Base-by-base conservation (phyloP, 2,888 invertebrate genomes). In the Pyrrhosoma nymphula region DNA sequence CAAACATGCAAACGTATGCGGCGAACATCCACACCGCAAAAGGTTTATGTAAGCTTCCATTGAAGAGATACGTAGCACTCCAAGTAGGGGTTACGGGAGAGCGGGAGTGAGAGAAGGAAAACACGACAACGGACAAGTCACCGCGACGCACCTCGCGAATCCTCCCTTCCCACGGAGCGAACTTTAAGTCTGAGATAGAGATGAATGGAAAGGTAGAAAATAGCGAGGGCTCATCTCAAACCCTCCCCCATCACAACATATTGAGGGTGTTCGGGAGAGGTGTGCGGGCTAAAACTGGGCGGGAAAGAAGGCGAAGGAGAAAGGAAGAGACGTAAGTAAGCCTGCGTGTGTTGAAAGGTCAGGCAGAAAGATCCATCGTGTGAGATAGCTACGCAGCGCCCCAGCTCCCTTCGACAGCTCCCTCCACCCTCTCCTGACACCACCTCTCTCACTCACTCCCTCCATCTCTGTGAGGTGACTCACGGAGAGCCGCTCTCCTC, bases 141-240 rank as follows among this genome's bases (percentile, higher is more conserved):
- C 82, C 35, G n/a, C 82, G 82, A 14, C 82, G 14, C 82, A 14
- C 82, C 82, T 69, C 69, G 16, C 30, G 16, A 82, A 16, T 16
- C 18, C 82, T 35, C 26, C 82, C 1, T 12, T 18, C 82, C 82
- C 26, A 69, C 12, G 16, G 35, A 82, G 35, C 82, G 82, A 30
- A 82, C 60, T 20, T 20, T 0, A 12, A 82, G 82, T 82, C 69
- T 8, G 20, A 60, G 82, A 82, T 23, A 82, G 82, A 82, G 30
- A 82, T 82, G 82, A 82, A 82, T 82, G 82, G 82, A 82, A 82
- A 82, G 30, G 82, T 35, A 82, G 82, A 82, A 82, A 82, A 82
- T 82, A 82, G 82, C 82, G 35, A 35, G 26, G 82, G 35, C 35
- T 82, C 82, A 82, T 82, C 82, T 82, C 82, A n/a, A 35, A 35